A percentile compares a stretch with the other conserved stretches of the same genome.
These are phyloP conservation scores for Cliona cf. orientalis DNA, from an alignment of 37 sponge, comb jelly and placozoan species.

Conservation along the genomic window DNA sequence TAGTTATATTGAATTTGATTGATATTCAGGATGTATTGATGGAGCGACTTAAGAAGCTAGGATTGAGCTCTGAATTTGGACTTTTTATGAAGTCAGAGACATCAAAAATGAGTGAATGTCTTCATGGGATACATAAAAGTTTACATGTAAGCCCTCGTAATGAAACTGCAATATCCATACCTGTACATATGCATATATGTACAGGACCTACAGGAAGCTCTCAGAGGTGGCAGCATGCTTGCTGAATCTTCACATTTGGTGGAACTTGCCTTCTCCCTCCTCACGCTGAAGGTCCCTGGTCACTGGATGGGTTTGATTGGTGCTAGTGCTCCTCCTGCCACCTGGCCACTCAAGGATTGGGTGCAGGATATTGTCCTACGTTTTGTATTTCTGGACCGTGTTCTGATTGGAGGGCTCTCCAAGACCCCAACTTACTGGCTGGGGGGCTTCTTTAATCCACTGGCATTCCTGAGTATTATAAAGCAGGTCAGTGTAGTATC, in stretches of 20 bases:
- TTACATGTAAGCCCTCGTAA: slow-evolving; percentile 7
- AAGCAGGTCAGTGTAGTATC: slow-evolving; percentile 85
- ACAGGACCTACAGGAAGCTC: slow-evolving; percentile 37
- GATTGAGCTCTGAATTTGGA: slow-evolving; percentile 33
- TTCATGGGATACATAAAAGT: slow-evolving; percentile 18
- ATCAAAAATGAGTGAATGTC: slow-evolving; percentile 28
- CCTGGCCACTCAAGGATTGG: slow-evolving; percentile 68
- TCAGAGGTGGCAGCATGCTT: slow-evolving; percentile 42
- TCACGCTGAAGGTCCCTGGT: slow-evolving; percentile 32
- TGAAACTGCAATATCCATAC: neutral
- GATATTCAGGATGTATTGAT: slow-evolving; percentile 30
- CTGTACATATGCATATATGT: neutral
- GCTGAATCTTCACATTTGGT: slow-evolving; percentile 35
- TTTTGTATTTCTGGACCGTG: slow-evolving; percentile 56
- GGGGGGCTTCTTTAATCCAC: slow-evolving; percentile 79
- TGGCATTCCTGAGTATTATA: slow-evolving; percentile 60
- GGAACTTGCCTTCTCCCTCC: slow-evolving; percentile 41
- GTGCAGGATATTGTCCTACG: slow-evolving; percentile 53
- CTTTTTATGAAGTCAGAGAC: slow-evolving; percentile 43
- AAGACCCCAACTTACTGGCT: slow-evolving; percentile 78
- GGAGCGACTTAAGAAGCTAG: slow-evolving; percentile 37
- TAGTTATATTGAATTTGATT: neutral
- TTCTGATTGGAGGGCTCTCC: slow-evolving; percentile 54
- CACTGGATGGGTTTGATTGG: slow-evolving; percentile 60
- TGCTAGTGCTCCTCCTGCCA: slow-evolving; percentile 44